A percentile compares a stretch with the other conserved stretches of the same genome.
Conservation (phyloP, 2,888 invertebrate species). For the Deilephila porcellus region DNA sequence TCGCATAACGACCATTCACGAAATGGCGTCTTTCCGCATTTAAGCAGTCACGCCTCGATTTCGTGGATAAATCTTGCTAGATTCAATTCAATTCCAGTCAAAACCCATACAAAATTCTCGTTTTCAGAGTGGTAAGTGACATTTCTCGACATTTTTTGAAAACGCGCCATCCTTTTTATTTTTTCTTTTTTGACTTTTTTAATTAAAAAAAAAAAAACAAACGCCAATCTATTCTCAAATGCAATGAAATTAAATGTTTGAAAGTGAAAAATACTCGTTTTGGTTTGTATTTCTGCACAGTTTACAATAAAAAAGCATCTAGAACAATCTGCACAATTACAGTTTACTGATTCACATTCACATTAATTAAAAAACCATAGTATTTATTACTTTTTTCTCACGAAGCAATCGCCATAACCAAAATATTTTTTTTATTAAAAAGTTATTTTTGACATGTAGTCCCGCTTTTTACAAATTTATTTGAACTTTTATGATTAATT, state of each 20-base stretch:
- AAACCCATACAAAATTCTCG: not conserved
- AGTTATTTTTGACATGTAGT: slow-evolving; percentile 66
- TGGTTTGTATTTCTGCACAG: not conserved
- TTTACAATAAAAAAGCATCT: not conserved
- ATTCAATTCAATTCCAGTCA: too few relatives aligned
- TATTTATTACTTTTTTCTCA: slow-evolving; percentile 48
- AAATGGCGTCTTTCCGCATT: slow-evolving; percentile 55
- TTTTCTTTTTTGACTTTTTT: slow-evolving; percentile 57
- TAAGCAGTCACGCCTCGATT: slow-evolving; percentile 40
- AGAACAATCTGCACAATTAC: not conserved
- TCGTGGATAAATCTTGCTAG: not conserved
- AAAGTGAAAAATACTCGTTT: slow-evolving; percentile 34
- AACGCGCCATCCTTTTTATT: slow-evolving; percentile 61
- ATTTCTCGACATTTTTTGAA: slow-evolving; percentile 56
- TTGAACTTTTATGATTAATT: slow-evolving; percentile 41
- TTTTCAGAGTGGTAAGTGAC: slow-evolving; percentile 9
- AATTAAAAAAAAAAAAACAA: slow-evolving; percentile 75
- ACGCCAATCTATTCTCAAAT: slow-evolving; percentile 65
- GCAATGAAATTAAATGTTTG: slow-evolving; percentile 43
- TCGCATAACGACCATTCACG: slow-evolving; percentile 41
- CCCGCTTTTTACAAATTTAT: slow-evolving; percentile 59
- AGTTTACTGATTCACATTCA: slow-evolving; percentile 7
- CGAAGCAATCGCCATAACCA: slow-evolving; percentile 55
- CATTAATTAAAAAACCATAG: slow-evolving; percentile 41
- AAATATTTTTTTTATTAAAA: slow-evolving; percentile 59